These are phyloP conservation scores for Sesia bembeciformis DNA, from an alignment of 2,888 invertebrate species.

Conservation along the genomic window DNA sequence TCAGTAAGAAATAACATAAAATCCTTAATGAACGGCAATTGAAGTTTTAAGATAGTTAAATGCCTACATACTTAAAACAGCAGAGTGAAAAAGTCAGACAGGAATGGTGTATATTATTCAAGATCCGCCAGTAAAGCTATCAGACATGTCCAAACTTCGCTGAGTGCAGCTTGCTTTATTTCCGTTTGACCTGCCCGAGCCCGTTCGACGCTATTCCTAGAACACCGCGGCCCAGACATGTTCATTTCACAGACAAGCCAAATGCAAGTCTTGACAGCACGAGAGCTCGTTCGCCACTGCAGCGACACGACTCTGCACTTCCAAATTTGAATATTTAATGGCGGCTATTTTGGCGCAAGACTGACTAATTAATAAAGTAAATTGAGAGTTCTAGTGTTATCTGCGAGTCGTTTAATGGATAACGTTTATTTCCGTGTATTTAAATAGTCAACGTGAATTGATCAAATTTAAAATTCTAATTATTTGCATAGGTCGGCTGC, in stretches of 20 bases:
- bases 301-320: slow-evolving; percentile 64
- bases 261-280: slow-evolving; percentile 60
- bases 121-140: slow-evolving; percentile 54
- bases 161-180: slow-evolving; percentile 67
- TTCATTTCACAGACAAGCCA: slow-evolving; percentile 59
- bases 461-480: slow-evolving; percentile 42
- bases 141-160: slow-evolving; percentile 66
- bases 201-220: slow-evolving; percentile 61
- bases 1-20: too few relatives aligned
- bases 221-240: slow-evolving; percentile 55
- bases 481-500: slow-evolving; percentile 24
- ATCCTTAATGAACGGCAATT: slow-evolving; percentile 14
- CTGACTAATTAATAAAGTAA: slow-evolving; percentile 52
- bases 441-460: slow-evolving; percentile 20
- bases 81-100: slow-evolving; percentile 32
- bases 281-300: slow-evolving; percentile 30
- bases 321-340: slow-evolving; percentile 65
- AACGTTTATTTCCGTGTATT: slow-evolving; percentile 4
- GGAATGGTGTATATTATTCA: slow-evolving; percentile 61
- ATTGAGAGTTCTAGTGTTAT: slow-evolving; percentile 39
- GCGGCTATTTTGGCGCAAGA: slow-evolving; percentile 49
- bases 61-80: background rate
- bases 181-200: slow-evolving; percentile 69
- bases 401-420: slow-evolving; percentile 33
- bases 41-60: slow-evolving; percentile 4